Evolutionary conservation across 2,888 invertebrate genomes (phyloP), one percentile per base, ranked within the genome.

Genomic region (Exocentrus adspersus): DNA sequence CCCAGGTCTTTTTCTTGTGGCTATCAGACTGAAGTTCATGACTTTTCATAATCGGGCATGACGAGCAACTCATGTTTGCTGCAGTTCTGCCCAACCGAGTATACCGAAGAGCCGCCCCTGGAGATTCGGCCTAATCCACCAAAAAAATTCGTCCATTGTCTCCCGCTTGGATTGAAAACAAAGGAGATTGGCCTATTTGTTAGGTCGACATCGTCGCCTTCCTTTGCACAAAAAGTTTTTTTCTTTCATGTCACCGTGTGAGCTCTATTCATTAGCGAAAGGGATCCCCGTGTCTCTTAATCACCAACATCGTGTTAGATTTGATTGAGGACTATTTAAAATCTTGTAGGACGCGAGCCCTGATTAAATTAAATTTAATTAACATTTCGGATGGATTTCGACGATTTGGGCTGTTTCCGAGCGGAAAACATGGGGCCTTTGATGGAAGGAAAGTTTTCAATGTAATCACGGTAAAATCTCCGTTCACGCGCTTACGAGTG

Each of bases 101-200:
- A n/a, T 9, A 1, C 7, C 2, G 30, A 45, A 30, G 56, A 37
- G 59, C 20, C 42, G 51, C 45, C 42, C 4, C 2, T 52, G 48
- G 2, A n/a, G 20, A 12, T 9, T 1, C 7, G 17, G 19, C 16
- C 24, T 20, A 53, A 28, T 9, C 16, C 60, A 51, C n/a, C 45
- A 61, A 61, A 60, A 61, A 61, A 61, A 37, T 21, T 30, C 21
- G 14, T 28, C 54, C 52, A 61, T 61, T 61, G 46, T 53, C 54
- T 45, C 60, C 57, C 43, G 14, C 21, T 28, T 54, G 10, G 51
- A 10, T 14, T 30, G 30, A 52, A 52, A 61, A 53, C 52, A 60
- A 61, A 52, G 59, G 24, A 28, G 46, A 54, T 53, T 61, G 60
- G 60, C 60, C 54, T 53, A 45, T 54, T 54, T 54, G 54, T 61